These are phyloP conservation scores for Pocillopora verrucosa DNA, from an alignment of 64 coral and sea anemone species.

Conservation along the genomic window DNA sequence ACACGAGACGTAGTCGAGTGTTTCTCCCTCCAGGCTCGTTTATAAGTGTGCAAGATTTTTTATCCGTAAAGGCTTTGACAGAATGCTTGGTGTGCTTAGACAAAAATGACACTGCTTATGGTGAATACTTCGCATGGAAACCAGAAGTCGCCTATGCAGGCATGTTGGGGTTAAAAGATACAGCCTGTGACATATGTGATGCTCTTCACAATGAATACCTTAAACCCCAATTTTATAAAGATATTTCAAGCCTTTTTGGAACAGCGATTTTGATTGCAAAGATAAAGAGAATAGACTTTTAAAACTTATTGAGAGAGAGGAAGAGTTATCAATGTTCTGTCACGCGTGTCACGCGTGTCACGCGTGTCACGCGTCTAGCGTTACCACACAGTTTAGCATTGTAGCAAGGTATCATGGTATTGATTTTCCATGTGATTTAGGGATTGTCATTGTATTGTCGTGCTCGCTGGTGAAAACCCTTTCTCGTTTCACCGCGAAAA, in stretches of 20 bases:
- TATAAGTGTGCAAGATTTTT: neutral
- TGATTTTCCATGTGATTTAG: no score
- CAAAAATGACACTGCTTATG: neutral
- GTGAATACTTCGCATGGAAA: neutral
- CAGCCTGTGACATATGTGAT: neutral
- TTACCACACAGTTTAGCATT: no score
- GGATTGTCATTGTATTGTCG: no score
- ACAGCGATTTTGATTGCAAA: neutral
- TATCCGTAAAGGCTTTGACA: conserved; percentile 1
- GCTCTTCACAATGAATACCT: neutral
- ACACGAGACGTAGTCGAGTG: no score
- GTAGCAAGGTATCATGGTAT: no score
- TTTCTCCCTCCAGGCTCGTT: neutral
- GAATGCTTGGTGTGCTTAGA: neutral
- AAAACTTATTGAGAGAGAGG: neutral
- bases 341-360: no score
- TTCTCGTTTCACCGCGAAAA: no score
- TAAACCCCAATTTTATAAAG: neutral
- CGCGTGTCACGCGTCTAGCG: no score
- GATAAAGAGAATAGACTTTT: neutral
- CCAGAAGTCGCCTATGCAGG: neutral
- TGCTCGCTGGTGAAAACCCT: no score
- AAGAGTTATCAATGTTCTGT: neutral
- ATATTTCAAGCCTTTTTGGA: conserved; percentile 1
- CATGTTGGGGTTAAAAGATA: neutral